A percentile compares a stretch with the other conserved stretches of the same genome.
Conservation (phyloP, 2,113 vertebrate species). For the Scophthalmus maximus region DNA sequence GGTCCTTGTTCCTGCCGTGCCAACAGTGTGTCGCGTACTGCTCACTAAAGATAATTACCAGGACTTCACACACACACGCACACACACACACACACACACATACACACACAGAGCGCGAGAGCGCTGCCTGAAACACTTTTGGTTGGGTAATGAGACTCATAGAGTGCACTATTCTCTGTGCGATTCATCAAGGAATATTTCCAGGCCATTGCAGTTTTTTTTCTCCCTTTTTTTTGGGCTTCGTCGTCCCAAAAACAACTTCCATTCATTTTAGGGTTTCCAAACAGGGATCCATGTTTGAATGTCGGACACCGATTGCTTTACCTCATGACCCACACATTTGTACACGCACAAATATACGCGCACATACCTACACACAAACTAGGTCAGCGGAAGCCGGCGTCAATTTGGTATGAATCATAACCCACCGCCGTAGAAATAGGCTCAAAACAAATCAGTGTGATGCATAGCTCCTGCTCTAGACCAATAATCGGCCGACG, state of each 20-base stretch:
- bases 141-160: conserved; percentile 58
- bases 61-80: conserved; percentile 17
- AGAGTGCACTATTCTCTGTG: conserved; percentile 34
- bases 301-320: background rate
- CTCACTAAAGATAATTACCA: conserved; percentile 52
- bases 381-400: conserved; percentile 56
- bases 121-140: conserved; percentile 53
- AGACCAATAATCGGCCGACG: background rate
- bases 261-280: background rate
- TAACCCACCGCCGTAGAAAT: conserved; percentile 35
- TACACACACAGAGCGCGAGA: background rate
- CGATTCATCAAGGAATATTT: conserved; percentile 55
- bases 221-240: background rate
- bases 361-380: conserved; percentile 35
- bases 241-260: background rate
- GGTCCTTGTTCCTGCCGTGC: conserved; percentile 28
- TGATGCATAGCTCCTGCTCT: background rate
- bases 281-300: background rate
- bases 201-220: conserved; percentile 16
- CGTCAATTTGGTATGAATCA: conserved; percentile 52
- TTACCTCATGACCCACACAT: conserved; percentile 5
- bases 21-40: background rate
- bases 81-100: background rate
- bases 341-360: background rate
- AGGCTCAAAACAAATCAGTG: conserved; percentile 46